Evolutionary conservation across 64 coral and sea anemone genomes (phyloP).

Genomic region (Pachyseris speciosa): DNA sequence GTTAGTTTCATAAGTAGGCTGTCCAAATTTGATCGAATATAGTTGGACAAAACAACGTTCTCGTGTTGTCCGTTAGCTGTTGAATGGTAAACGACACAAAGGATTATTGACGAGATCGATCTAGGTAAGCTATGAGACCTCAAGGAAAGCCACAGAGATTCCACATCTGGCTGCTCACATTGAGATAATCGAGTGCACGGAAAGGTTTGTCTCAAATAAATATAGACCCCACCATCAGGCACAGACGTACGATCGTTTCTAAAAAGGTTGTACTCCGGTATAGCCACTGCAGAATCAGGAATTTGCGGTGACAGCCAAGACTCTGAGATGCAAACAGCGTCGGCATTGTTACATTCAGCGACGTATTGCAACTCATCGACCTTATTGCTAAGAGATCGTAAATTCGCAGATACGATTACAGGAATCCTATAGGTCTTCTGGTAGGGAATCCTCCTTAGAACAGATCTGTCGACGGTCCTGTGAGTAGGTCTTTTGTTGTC

Average conservation of each 20-base stretch:
- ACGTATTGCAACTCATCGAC: conserved; percentile 51
- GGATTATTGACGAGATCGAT: conserved; percentile 14
- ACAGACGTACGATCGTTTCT: conserved; percentile 35
- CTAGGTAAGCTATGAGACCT: conserved; percentile 11
- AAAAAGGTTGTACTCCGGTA: conserved; percentile 58
- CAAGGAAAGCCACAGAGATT: background rate
- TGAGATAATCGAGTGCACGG: conserved; percentile 21
- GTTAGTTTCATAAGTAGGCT: conserved; percentile 16
- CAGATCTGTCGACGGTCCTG: conserved; percentile 40
- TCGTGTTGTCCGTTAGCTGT: conserved; percentile 5
- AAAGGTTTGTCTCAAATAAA: conserved; percentile 30
- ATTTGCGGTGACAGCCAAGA: conserved; percentile 57
- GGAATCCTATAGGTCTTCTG: conserved; percentile 23
- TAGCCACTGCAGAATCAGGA: conserved; percentile 53
- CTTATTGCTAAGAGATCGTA: conserved; percentile 45
- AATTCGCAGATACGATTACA: conserved; percentile 10
- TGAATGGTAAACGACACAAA: conserved; percentile 1
- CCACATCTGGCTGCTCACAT: conserved; percentile 1
- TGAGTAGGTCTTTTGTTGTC: conserved; percentile 31
- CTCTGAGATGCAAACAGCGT: conserved; percentile 55
- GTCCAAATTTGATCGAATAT: conserved; percentile 21
- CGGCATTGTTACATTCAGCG: conserved; percentile 35
- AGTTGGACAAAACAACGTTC: conserved; percentile 19
- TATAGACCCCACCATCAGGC: conserved; percentile 31
- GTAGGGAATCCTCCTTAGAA: conserved; percentile 38